Conservation (phyloP, 2,888 invertebrate species). For the Latheticus oryzae region DNA sequence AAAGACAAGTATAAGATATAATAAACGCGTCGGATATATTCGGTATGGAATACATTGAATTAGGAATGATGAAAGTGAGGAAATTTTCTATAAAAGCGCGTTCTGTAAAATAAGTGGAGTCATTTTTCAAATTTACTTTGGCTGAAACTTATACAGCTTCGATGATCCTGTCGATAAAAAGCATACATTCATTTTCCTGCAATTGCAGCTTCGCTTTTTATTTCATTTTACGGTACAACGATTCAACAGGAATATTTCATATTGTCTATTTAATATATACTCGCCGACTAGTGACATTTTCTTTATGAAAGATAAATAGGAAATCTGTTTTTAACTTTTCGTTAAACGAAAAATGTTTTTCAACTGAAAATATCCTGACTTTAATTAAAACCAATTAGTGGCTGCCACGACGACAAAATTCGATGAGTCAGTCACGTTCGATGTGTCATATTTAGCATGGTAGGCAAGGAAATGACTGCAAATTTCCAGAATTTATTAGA, state of each 20-base stretch:
- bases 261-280: too few relatives aligned
- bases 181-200: conserved; percentile 36
- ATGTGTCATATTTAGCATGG: conserved; percentile 28
- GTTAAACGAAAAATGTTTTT: too few relatives aligned
- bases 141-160: conserved; percentile 30
- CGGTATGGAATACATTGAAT: neutral
- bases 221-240: conserved; percentile 22
- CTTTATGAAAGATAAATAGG: neutral
- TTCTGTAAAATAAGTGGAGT: conserved; percentile 28
- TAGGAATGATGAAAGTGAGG: too few relatives aligned
- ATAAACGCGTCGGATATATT: conserved; percentile 5
- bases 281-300: too few relatives aligned
- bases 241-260: conserved; percentile 2
- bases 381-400: conserved; percentile 30
- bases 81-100: conserved; percentile 16
- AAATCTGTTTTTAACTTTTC: too few relatives aligned
- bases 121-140: conserved; percentile 35
- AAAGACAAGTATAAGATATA: too few relatives aligned
- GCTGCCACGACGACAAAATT: conserved; percentile 21
- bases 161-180: conserved; percentile 36
- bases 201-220: conserved; percentile 25
- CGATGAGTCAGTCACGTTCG: conserved; percentile 29
- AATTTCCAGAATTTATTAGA: conserved; percentile 20
- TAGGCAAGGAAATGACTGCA: conserved; percentile 29
- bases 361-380: conserved; percentile 19